Evolutionary conservation across 2,797 vertebrate species (phyloP), one percentile per base, ranked within the genome.

Genomic region (Mycteria americana): DNA sequence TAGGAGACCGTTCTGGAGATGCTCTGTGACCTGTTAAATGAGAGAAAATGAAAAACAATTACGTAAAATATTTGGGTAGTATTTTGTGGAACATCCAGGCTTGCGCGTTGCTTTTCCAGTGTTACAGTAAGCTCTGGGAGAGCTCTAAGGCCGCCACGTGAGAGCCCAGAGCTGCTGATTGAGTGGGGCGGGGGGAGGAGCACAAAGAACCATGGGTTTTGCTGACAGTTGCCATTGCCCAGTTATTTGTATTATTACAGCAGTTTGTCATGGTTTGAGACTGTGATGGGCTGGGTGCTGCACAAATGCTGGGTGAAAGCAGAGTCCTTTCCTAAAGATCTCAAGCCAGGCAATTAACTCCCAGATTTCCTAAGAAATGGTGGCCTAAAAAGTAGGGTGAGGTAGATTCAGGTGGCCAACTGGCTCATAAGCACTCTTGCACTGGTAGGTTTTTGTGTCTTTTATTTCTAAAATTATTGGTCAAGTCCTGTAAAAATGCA

Each of bases 71-170:
- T 30, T 73, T 33, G 10, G 33, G 2, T 31, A 56, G 18, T 48
- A 2, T 60, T 57, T 53, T 68, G 48, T 64, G 50, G 17, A 48
- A 25, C 30, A 14, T 13, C 6, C 25, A n/a, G 39, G 9, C 25
- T 75, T 50, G 33, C 22, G 30, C 19, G 41, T 45, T 82, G 48
- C 51, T 74, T n/a, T 60, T 54, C 45, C 7, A 43, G n/a, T 25
- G 14, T 31, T 37, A 18, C 4, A 9, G 18, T n/a, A 22, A 70
- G 27, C 45, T 37, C n/a, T 72, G 37, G 41, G 46, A 46, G 48
- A 23, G 13, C 43, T 65, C 51, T 9, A 28, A 6, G 64, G 30
- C 7, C 15, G 31, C 23, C 27, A 10, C 0, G 0, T n/a, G 22
- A 68, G 30, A 68, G 18, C 54, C 68, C 27, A 15, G 59, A 89